phyloP scores from a whole-genome alignment of 1,140 invertebrate species.

The Halictus rubicundus region DNA sequence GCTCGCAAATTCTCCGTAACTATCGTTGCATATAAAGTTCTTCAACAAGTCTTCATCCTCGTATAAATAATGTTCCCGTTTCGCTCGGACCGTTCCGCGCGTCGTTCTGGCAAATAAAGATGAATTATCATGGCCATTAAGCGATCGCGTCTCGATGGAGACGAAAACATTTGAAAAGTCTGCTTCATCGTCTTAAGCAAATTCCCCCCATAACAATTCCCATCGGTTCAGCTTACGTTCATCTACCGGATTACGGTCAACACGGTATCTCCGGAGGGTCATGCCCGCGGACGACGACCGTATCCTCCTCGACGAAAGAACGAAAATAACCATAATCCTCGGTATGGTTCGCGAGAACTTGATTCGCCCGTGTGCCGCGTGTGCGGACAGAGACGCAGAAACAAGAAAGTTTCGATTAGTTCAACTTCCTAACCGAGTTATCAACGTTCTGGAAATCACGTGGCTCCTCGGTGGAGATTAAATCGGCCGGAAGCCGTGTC shows the following conservation, averaged over 20 bases:
- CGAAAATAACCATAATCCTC: neutral
- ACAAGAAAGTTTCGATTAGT: slow-evolving; percentile 31
- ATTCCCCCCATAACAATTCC: neutral
- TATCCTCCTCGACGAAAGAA: neutral
- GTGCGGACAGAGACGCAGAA: neutral
- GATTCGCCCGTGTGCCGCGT: neutral
- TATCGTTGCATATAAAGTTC: too few relatives aligned
- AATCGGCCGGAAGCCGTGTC: slow-evolving; percentile 41
- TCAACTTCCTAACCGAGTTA: slow-evolving; percentile 46
- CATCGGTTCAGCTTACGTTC: slow-evolving; percentile 4
- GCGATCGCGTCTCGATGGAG: neutral
- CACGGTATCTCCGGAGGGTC: neutral
- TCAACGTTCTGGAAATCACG: slow-evolving; percentile 18
- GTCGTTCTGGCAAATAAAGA: neutral
- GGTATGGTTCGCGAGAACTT: neutral
- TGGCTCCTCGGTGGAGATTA: slow-evolving; percentile 51
- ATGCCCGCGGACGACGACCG: neutral
- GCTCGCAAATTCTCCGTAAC: too few relatives aligned
- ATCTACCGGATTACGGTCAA: neutral
- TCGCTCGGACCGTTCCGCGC: neutral
- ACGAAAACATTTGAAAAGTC: neutral
- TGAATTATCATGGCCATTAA: neutral
- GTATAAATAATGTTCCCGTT: neutral
- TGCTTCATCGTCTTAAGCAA: neutral
- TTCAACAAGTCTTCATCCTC: too few relatives aligned